Conservation (phyloP, 2,797 vertebrate species). For the Pogoniulus pusillus region DNA sequence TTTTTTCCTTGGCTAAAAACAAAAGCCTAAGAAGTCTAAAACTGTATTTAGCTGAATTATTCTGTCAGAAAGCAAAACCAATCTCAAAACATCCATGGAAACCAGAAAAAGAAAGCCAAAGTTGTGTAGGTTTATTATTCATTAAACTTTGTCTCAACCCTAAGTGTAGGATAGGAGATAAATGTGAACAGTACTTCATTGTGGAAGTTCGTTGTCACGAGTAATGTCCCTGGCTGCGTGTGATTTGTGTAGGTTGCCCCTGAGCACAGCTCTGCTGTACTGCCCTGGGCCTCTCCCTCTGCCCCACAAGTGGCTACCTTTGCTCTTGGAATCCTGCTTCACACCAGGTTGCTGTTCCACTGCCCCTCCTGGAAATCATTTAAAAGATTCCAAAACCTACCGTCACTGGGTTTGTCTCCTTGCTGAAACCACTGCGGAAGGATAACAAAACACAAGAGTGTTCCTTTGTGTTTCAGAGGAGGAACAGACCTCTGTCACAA, state of each 20-base stretch:
- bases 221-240: background rate
- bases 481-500: background rate
- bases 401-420: accelerated
- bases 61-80: background rate
- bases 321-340: background rate
- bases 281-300: background rate
- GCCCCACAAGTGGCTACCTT: background rate
- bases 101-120: background rate
- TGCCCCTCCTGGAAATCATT: background rate
- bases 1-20: background rate
- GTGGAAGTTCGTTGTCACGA: slow-evolving; percentile 25
- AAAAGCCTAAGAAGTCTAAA: background rate
- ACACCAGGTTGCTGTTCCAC: accelerated
- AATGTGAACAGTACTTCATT: background rate
- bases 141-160: slow-evolving; percentile 8
- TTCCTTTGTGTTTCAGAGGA: background rate
- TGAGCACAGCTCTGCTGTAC: background rate
- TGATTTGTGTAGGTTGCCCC: slow-evolving; percentile 38
- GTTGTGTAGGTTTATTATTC: slow-evolving; percentile 50
- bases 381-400: background rate
- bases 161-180: slow-evolving; percentile 32
- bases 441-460: background rate
- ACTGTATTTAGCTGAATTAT: background rate
- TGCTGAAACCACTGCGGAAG: background rate
- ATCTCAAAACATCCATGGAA: background rate